A percentile compares a stretch with the other conserved stretches of the same genome.
These are phyloP conservation scores for Diceros bicornis DNA, from an alignment of 2,797 vertebrate species.

Conservation along the genomic window DNA sequence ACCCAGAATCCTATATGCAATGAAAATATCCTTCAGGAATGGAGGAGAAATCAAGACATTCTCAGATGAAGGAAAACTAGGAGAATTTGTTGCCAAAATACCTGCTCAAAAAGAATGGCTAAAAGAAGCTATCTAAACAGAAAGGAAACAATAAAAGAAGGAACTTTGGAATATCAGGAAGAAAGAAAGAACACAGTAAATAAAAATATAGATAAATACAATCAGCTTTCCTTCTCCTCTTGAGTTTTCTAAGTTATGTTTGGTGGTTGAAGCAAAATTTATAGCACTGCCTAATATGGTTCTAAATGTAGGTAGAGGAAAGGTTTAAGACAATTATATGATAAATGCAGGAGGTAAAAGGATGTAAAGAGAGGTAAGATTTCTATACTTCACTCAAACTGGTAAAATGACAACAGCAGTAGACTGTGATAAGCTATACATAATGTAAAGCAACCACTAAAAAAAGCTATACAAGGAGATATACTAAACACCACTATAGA, in stretches of 20 bases:
- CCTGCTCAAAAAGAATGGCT: background rate
- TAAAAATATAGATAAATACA: background rate
- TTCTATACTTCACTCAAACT: background rate
- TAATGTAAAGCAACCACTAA: background rate
- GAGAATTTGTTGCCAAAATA: background rate
- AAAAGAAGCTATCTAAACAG: background rate
- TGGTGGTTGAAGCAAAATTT: background rate
- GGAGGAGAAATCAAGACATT: background rate
- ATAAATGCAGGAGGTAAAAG: background rate
- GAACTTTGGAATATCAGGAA: background rate
- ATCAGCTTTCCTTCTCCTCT: background rate
- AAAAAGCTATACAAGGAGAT: background rate
- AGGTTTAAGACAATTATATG: background rate
- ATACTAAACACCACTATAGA: background rate
- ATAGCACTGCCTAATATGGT: background rate
- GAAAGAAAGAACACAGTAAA: background rate
- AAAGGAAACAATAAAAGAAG: conserved; percentile 5
- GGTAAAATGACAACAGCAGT: background rate
- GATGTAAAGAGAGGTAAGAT: background rate
- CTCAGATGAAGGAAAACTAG: background rate
- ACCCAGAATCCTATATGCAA: background rate
- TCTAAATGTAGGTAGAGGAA: background rate
- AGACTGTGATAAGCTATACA: background rate
- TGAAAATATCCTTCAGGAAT: background rate
- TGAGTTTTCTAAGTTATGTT: background rate